These are phyloP conservation scores for Podabrus alpinus DNA, from an alignment of 2,888 invertebrate species.

Conservation along the genomic window DNA sequence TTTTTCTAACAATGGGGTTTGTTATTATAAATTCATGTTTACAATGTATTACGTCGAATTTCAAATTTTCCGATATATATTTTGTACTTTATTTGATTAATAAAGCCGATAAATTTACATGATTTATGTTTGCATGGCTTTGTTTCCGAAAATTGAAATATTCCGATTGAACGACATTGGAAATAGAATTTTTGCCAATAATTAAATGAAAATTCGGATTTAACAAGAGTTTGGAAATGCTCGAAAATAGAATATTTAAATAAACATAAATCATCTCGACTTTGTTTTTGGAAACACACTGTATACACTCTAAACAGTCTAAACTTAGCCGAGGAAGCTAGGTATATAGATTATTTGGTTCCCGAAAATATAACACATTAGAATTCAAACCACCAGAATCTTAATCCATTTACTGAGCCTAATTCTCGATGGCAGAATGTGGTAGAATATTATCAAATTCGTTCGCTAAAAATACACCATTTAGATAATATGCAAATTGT, in stretches of 20 bases:
- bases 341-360: not conserved
- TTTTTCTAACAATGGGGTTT: not conserved
- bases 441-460: not conserved
- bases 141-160: not conserved
- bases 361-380: not conserved
- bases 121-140: not conserved
- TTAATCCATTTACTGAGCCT: not conserved
- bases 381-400: not conserved
- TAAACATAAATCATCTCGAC: too few species aligned
- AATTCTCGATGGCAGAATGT: not conserved
- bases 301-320: not conserved
- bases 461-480: not conserved
- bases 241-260: too few species aligned
- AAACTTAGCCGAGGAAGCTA: not conserved
- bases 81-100: not conserved
- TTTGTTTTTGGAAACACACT: not conserved
- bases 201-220: not conserved
- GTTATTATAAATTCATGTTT: not conserved
- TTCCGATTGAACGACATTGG: not conserved
- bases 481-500: not conserved
- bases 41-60: not conserved
- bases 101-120: not conserved
- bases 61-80: not conserved
- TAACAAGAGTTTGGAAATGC: not conserved
- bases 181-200: not conserved